Base-by-base conservation (phyloP, 2,888 invertebrate species). In the Euzophera pinguis region DNA sequence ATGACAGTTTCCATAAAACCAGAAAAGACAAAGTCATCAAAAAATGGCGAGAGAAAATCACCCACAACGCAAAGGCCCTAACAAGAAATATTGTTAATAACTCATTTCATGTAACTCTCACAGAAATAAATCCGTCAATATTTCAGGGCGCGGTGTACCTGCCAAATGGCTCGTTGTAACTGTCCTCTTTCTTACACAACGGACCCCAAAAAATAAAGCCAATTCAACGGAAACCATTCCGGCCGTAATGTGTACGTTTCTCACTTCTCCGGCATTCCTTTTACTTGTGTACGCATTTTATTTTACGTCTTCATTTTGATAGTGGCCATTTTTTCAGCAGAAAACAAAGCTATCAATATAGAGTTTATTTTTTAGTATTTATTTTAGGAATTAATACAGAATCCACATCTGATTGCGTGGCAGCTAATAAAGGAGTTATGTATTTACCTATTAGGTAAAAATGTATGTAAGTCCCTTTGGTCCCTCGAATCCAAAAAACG, bases 281-380 rank as follows among this genome's bases (percentile, higher is more conserved):
- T 74, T 65, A 62, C 69, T 65, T 73, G 65, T 71, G 73, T 71
- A 66, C 63, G 69, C 69, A 67, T 80, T 84, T 84, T 81, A 79
- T 78, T 84, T 84, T 81, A 82, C 76, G 67, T 65, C 63, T 48
- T 38, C 37, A 48, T 38, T 27, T 38, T 48, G 37, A 48, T 48
- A 27, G 37, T 38, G 22, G 9, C 17, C 22, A 22, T 22, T 13
- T 81, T 75, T 65, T 61, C 71, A 32, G 8, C 32, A 3, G 9
- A 32, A 3, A 10, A 32, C 2, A 32, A 10, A 5, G 22, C 22
- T 22, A 22, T 22, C 22, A 22, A 22, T 22, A 22, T 3, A 5
- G 5, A 5, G 22, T 22, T 3, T 22, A 22, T 2, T 22, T 22
- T 22, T 22, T 22, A 22, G 3, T 22, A n/a, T n/a, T n/a, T n/a